Evolutionary conservation across 2,113 vertebrate species (phyloP), one percentile per base, ranked within the genome.

Genomic region (Paramisgurnus dabryanus): DNA sequence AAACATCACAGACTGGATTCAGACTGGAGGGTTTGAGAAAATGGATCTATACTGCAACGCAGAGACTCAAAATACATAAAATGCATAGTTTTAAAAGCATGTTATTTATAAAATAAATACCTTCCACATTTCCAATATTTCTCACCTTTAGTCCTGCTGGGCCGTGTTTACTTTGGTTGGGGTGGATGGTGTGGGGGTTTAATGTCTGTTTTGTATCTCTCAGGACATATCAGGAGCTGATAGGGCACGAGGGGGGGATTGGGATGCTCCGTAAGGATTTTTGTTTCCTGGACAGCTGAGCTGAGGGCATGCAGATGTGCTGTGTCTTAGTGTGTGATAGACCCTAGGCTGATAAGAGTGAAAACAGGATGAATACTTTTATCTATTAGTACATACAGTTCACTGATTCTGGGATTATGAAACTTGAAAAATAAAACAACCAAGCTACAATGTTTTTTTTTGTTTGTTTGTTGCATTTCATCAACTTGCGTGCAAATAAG

Each of bases 331-430:
- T 55, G 18, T 17, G 12, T 34, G 18, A 75, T 75, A 17, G 7
- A 58, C 15, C 17, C 4, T 6, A 18, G 6, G 7, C 55, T 58
- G 55, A 58, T 27, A 65, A 15, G 6, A 4, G 22, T 80, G 43
- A 70, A 80, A 70, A 80, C 64, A 68, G 34, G 27, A 61, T n/a
- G 13, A 50, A 11, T 22, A 55, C 17, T 50, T 76, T 66, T 18
- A 66, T 34, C 27, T 34, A 34, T 34, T 34, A 34, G 45, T 34
- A 64, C 47, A 76, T 50, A 76, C 17, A 65, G 5, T 60, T 61
- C 43, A 76, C 60, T 39, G 73, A 53, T 15, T 53, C 73, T 15
- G 71, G 47, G 78, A 18, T 47, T 57, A 39, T 18, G 12, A 66
- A 41, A 22, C 12, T 15, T 15, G 40, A 43, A 17, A 27, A 63